phyloP scores from a whole-genome alignment of 2,797 vertebrate genomes.

The Poecilia velifera region DNA sequence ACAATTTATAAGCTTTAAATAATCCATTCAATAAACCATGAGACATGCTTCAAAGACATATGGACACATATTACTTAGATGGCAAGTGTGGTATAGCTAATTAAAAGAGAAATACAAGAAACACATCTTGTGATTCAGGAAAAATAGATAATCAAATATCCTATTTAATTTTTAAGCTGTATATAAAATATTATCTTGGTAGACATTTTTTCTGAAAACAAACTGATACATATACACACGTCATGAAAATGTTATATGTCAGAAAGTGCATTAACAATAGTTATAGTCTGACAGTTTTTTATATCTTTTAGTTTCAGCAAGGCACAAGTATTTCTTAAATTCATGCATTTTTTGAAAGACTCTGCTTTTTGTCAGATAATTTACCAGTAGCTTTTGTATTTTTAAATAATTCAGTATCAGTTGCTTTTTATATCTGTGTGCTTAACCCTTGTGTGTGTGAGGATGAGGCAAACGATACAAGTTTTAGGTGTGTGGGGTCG shows the following conservation, averaged over 20 bases:
- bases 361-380: background rate
- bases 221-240: background rate
- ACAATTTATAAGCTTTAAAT: conserved; percentile 6
- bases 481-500: too few species aligned
- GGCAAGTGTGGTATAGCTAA: background rate
- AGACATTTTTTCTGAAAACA: background rate
- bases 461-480: too few species aligned
- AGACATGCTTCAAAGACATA: background rate
- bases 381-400: background rate
- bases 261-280: background rate
- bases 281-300: too few species aligned
- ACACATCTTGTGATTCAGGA: background rate
- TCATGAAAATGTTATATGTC: background rate
- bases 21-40: background rate
- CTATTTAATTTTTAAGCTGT: background rate
- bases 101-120: background rate
- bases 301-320: background rate
- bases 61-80: background rate
- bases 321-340: background rate
- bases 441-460: background rate
- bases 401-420: conserved; percentile 1
- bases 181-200: background rate
- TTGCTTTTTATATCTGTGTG: background rate
- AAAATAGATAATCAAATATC: background rate
- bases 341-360: background rate